Conservation (phyloP, 37 sponge, comb jelly and placozoan genomes). For the Geodia barretti region DNA sequence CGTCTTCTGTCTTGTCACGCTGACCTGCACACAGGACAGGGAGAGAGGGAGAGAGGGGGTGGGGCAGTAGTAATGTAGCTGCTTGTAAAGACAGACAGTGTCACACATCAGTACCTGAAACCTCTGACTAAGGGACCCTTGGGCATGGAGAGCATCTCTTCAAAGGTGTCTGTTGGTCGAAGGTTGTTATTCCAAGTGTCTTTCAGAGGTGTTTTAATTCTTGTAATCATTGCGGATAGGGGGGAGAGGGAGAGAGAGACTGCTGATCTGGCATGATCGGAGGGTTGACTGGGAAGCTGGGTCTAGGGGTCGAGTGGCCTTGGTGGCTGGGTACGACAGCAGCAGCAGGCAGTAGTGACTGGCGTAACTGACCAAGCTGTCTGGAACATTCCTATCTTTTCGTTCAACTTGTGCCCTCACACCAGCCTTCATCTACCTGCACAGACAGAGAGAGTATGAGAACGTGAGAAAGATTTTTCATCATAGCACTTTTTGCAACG, state of each 20-base stretch:
- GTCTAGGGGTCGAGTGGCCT: neutral
- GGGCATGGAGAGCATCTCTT: too few species aligned
- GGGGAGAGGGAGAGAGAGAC: neutral
- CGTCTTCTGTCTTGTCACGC: slow-evolving; percentile 18
- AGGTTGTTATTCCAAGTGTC: too few species aligned
- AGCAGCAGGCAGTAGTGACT: neutral
- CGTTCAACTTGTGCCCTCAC: slow-evolving; percentile 64
- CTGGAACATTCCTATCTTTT: slow-evolving; percentile 71
- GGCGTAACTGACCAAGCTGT: slow-evolving; percentile 67
- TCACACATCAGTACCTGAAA: too few species aligned
- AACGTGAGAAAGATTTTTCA: neutral
- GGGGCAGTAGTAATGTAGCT: slow-evolving; percentile 4
- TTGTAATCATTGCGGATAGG: too few species aligned
- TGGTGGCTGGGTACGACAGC: neutral
- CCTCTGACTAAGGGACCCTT: too few species aligned
- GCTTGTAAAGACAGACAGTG: neutral
- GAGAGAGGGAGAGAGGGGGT: neutral
- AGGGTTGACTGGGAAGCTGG: slow-evolving; percentile 2
- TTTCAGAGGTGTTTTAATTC: too few species aligned
- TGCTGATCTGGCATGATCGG: neutral
- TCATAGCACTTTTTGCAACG: too few species aligned
- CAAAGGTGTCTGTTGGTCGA: too few species aligned
- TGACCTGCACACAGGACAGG: neutral
- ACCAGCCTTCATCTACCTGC: slow-evolving; percentile 75
- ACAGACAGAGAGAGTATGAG: neutral